Base-by-base conservation (phyloP, 2,888 invertebrate species). In the Perizoma flavofasciatum region DNA sequence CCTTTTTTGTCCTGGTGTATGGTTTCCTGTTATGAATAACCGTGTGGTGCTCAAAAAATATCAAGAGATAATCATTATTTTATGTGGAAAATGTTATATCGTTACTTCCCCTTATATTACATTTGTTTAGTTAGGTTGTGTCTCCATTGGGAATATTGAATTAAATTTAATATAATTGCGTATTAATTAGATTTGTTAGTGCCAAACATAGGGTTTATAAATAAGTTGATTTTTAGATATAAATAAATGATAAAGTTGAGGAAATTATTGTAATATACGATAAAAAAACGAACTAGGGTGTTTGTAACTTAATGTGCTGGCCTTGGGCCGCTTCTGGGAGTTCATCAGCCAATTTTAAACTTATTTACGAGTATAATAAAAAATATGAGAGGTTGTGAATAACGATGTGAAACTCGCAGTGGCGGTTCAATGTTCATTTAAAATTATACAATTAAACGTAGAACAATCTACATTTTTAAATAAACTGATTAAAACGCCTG, bases 151-250 rank as follows among this genome's bases (percentile, higher is more conserved):
- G 71, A 79, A 76, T 75, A 75, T 76, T 77, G 71, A 45, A 68
- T 69, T 67, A 71, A 72, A 73, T 73, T 22, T 22, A 22, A 22
- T 72, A 79, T 69, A 81, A 81, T 82, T 85, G 78, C 74, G 76
- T 82, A 83, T 75, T 83, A 86, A 87, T 85, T 91, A 89, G 82
- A 85, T 89, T 85, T 88, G 78, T 90, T 91, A 89, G 91, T 92
- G 92, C 92, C 91, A 92, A 91, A 83, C 66, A 81, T 88, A 88
- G 85, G 81, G 80, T 85, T 86, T 88, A 88, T 88, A 83, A 86
- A 85, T 83, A 89, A 88, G 89, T 89, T 90, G 80, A 79, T 77
- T 88, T 82, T 83, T 89, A 82, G 74, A 72, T 83, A 83, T 84
- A 82, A 86, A 84, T 85, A 82, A 84, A 79, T 68, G 74, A 82